Conservation (phyloP, 2,113 vertebrate genomes). For the Caranx ignobilis region DNA sequence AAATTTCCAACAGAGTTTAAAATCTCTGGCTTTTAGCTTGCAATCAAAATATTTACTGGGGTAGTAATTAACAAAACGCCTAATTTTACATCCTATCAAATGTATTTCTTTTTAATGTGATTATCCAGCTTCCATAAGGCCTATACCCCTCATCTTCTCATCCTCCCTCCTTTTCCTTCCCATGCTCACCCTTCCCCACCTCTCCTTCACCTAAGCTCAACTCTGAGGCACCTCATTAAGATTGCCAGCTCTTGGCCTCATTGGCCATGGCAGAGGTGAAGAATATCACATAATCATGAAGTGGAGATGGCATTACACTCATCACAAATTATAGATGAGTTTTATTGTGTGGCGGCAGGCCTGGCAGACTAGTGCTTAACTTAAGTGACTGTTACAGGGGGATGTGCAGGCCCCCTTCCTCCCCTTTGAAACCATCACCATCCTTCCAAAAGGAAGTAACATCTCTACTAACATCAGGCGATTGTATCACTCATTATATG, state of each 20-base stretch:
- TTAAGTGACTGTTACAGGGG: slow-evolving; percentile 77
- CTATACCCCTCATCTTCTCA: background rate
- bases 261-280: slow-evolving; percentile 81
- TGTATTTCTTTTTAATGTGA: slow-evolving; percentile 2
- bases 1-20: slow-evolving; percentile 23
- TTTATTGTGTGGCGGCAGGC: slow-evolving; percentile 71
- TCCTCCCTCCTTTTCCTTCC: slow-evolving; percentile 19
- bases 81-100: background rate
- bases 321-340: slow-evolving; percentile 87
- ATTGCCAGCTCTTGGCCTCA: slow-evolving; percentile 74
- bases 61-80: slow-evolving; percentile 3
- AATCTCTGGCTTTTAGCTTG: slow-evolving; percentile 18
- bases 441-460: slow-evolving; percentile 15
- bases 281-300: slow-evolving; percentile 87
- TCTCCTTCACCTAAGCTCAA: slow-evolving; percentile 68
- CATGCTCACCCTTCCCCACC: slow-evolving; percentile 33
- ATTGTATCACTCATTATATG: slow-evolving; percentile 18
- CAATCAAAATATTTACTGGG: slow-evolving; percentile 6
- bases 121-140: slow-evolving; percentile 3
- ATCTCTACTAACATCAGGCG: slow-evolving; percentile 30
- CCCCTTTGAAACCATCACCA: slow-evolving; percentile 20
- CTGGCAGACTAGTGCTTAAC: slow-evolving; percentile 64
- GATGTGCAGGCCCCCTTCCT: slow-evolving; percentile 61
- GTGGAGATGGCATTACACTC: slow-evolving; percentile 84
- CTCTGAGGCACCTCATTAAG: slow-evolving; percentile 82